Evolutionary conservation across 2,888 invertebrate genomes (phyloP), one percentile per base, ranked within the genome.

Genomic region (Xestobium rufovillosum): DNA sequence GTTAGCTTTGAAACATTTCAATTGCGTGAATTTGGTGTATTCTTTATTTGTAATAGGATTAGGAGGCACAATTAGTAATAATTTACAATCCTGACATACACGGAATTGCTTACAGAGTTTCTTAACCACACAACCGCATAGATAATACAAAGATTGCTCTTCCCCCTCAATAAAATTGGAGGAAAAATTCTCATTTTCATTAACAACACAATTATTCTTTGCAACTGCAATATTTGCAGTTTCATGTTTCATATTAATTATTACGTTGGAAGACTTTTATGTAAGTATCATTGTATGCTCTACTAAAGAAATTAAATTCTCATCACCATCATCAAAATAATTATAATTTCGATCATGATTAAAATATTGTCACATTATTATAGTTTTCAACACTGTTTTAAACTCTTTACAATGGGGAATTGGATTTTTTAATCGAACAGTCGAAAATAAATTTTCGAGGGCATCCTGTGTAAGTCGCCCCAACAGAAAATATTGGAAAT

Each of bases 381-480:
- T n/a, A n/a, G n/a, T n/a, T n/a, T n/a, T n/a, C n/a, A n/a, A n/a
- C n/a, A n/a, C n/a, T n/a, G n/a, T n/a, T n/a, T n/a, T n/a, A n/a
- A n/a, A n/a, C n/a, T 35, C 34, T 10, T 17, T 35, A 12, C 26
- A 19, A 6, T 13, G 14, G 3, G 38, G 34, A n/a, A 38, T 27
- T n/a, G 33, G 31, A 25, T 36, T 32, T 31, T 26, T 31, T 4
- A 6, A 30, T 10, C 32, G 26, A 14, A 34, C 16, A 14, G 4
- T 31, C 30, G 19, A 31, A 36, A 38, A 38, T 10, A 19, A 3
- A 28, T 42, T 38, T 26, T 42, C 39, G 3, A 42, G 26, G 2
- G 38, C 31, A 39, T 42, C 42, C 23, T 42, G 42, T 6, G 34
- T 29, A 4, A 42, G 19, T 26, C 42, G 11, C 3, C 42, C 36